Conservation (phyloP, 2,888 invertebrate genomes). For the Calameuta pallipes region DNA sequence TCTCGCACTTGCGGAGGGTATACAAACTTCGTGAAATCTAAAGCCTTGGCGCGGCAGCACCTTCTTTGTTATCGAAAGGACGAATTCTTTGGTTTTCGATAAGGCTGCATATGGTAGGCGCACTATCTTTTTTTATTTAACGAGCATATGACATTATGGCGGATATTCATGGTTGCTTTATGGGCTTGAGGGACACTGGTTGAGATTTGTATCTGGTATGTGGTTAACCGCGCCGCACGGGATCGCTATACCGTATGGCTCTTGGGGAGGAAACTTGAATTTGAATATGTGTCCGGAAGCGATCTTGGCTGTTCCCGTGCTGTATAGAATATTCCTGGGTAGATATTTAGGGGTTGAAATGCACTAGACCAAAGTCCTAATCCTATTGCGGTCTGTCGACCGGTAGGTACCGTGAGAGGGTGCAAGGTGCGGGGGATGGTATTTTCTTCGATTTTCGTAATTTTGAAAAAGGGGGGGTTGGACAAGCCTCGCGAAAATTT, state of each 20-base stretch:
- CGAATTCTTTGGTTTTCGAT: background rate
- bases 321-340: conserved; percentile 13
- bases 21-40: background rate
- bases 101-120: background rate
- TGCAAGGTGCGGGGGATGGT: background rate
- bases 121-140: background rate
- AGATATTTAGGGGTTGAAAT: conserved; percentile 21
- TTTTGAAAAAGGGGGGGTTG: background rate
- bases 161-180: background rate
- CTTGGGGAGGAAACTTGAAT: conserved; percentile 40
- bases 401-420: background rate
- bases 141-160: background rate
- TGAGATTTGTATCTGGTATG: conserved; percentile 44
- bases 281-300: conserved; percentile 34
- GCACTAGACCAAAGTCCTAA: conserved; percentile 29
- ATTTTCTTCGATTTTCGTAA: background rate
- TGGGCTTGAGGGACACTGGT: conserved; percentile 38
- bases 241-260: conserved; percentile 35
- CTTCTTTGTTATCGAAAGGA: background rate
- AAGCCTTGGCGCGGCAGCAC: background rate
- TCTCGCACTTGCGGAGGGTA: background rate
- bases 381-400: conserved; percentile 32
- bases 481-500: background rate
- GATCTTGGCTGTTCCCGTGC: background rate
- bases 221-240: conserved; percentile 42